These are phyloP conservation scores for Ctenopoma multispine DNA, from an alignment of 2,797 vertebrate genomes.

Conservation along the genomic window DNA sequence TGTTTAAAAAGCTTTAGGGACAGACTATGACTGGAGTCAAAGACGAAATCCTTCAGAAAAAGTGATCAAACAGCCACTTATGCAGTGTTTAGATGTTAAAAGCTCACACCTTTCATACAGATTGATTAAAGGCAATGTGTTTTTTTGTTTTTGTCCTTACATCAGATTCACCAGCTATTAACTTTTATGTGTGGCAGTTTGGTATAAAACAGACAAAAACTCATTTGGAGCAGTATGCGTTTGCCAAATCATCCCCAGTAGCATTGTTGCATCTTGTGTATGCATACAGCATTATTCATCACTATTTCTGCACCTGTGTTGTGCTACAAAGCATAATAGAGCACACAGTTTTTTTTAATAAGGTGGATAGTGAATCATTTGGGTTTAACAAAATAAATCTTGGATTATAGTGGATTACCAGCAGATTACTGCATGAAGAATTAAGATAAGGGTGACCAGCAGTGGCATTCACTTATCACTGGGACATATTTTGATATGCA, in stretches of 20 bases:
- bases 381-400: conserved; percentile 67
- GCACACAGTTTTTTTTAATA: conserved; percentile 43
- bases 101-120: rapidly evolving
- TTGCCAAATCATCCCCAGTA: background rate
- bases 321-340: conserved; percentile 25
- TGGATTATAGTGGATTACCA: conserved; percentile 72
- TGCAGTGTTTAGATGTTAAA: background rate
- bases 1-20: background rate
- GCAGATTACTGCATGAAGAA: conserved; percentile 59
- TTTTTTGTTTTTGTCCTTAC: background rate
- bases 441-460: conserved; percentile 60
- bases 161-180: background rate
- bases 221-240: conserved; percentile 1
- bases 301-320: conserved; percentile 18
- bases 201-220: background rate
- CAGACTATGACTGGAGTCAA: background rate
- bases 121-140: background rate
- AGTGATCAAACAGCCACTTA: background rate
- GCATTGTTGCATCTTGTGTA: conserved; percentile 10
- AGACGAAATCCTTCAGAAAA: background rate
- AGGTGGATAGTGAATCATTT: conserved; percentile 47
- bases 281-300: conserved; percentile 6
- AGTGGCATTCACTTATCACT: conserved; percentile 22
- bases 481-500: conserved; percentile 7
- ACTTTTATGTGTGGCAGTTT: background rate